phyloP scores from a whole-genome alignment of 2,113 vertebrate genomes.

The Colossoma macropomum region DNA sequence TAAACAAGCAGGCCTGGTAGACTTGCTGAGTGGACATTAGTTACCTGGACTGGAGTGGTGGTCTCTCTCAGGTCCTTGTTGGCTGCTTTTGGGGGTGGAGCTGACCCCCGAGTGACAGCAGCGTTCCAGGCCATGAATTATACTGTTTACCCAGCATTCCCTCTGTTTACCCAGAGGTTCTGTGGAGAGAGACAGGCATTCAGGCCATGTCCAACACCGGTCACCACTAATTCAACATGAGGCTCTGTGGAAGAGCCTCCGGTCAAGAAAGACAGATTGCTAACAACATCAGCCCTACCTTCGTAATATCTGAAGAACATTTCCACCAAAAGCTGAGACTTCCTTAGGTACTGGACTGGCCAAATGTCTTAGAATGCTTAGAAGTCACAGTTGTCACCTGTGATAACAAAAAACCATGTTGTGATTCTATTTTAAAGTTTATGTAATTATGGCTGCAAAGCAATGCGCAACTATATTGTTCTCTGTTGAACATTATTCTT shows the following conservation, averaged over 20 bases:
- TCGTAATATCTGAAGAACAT: conserved; percentile 3
- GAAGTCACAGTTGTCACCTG: too few species aligned
- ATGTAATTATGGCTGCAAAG: too few species aligned
- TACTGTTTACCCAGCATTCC: conserved; percentile 60
- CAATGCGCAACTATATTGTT: too few species aligned
- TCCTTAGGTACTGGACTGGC: too few species aligned
- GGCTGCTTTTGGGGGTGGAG: neutral
- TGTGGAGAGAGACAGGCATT: conserved; percentile 55
- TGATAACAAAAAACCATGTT: too few species aligned
- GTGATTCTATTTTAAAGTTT: too few species aligned
- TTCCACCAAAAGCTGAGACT: neutral
- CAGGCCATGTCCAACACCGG: conserved; percentile 55
- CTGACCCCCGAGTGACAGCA: conserved; percentile 49
- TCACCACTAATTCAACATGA: conserved; percentile 5
- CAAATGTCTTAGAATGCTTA: too few species aligned
- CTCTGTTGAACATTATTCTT: too few species aligned
- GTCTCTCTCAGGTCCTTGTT: neutral
- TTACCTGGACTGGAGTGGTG: neutral
- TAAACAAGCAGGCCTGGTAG: neutral
- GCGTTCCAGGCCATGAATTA: conserved; percentile 52
- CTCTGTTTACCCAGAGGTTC: conserved; percentile 48
- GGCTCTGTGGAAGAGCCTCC: neutral
- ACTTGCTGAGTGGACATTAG: neutral
- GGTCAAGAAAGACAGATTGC: neutral
- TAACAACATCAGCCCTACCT: neutral